Percentiles rank a stretch among this genome's conserved stretches.
These are phyloP conservation scores for Aulostomus chinensis DNA, from an alignment of 2,797 vertebrate species.

Conservation along the genomic window DNA sequence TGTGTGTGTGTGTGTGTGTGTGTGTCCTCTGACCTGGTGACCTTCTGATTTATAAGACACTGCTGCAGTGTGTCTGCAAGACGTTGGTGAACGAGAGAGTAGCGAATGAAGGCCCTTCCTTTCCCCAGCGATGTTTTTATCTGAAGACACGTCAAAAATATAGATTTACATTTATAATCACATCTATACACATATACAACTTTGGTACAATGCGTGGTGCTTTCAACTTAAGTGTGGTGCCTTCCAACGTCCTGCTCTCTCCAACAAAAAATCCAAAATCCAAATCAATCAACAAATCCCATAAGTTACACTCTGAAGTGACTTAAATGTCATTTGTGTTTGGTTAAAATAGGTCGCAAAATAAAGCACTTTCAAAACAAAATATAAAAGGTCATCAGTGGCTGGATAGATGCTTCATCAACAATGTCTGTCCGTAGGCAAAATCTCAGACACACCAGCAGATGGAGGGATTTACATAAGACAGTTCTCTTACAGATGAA, in stretches of 20 bases:
- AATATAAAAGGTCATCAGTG: constrained; percentile 12
- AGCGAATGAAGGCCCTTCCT: constrained; percentile 94
- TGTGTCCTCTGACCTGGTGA: constrained; percentile 84
- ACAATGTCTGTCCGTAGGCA: constrained; percentile 10
- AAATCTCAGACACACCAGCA: constrained; percentile 32
- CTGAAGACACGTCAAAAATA: constrained; percentile 68
- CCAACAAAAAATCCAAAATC: neutral
- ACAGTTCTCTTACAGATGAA: constrained; percentile 41
- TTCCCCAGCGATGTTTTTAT: constrained; percentile 94
- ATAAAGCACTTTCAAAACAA: neutral
- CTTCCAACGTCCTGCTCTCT: too few relatives aligned
- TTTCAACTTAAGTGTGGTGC: too few relatives aligned
- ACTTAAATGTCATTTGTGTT: neutral
- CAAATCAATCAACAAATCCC: neutral
- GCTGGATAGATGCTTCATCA: constrained; percentile 6
- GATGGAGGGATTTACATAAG: constrained; percentile 70
- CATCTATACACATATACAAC: neutral
- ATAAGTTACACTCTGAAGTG: neutral
- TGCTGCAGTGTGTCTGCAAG: constrained; percentile 96
- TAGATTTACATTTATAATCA: neutral
- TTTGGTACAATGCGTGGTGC: too few relatives aligned
- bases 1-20: neutral
- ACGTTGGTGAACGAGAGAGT: constrained; percentile 93
- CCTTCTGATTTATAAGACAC: constrained; percentile 91
- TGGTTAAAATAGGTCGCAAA: neutral